Base-by-base conservation (phyloP, 2,113 vertebrate species). In the Circaetus cinerascens region DNA sequence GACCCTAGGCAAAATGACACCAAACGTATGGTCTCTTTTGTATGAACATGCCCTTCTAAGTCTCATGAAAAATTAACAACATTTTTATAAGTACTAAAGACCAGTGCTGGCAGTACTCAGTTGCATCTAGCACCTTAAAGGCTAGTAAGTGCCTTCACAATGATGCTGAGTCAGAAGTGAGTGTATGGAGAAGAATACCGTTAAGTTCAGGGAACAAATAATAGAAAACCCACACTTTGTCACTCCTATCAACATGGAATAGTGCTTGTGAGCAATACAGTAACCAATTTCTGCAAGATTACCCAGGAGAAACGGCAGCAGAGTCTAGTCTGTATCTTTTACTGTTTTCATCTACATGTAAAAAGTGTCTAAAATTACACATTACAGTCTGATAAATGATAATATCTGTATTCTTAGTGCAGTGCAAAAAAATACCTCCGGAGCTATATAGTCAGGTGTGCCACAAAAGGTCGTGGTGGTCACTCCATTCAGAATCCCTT, bases 401-500 rank as follows among this genome's bases (percentile, higher is more conserved):
- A 85, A 32, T 43, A 71, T 76, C 59, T 68, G 19, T 48, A 81
- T 32, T 60, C 43, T 64, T 40, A 84, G 41, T 11, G 21, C 27
- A 77, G 13, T 56, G 71, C 13, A 91, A 78, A 94, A 71, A 82
- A 26, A 75, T 98, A 99, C 99, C 99, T 99, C 99, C 0, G 99
- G 99, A 77, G 99, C 99, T 60, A 99, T 99, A 97, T 99, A 99
- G 97, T 99, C 99, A 10, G 99, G 99, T 8, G 99, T 99, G 91
- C 99, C 99, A 69, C 99, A 99, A 98, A 99, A 99, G 4, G 99
- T 99, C 75, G 99, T 99, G 83, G 99, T 99, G 11, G 99, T 99
- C 77, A 99, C 99, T 12, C 99, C 99, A 8, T 99, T 99, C 93
- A 99, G 98, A 97, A 99, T 99, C 55, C 99, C 99, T 97, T 99